Conservation (phyloP, 1,140 invertebrate species). For the Conus ventricosus region DNA sequence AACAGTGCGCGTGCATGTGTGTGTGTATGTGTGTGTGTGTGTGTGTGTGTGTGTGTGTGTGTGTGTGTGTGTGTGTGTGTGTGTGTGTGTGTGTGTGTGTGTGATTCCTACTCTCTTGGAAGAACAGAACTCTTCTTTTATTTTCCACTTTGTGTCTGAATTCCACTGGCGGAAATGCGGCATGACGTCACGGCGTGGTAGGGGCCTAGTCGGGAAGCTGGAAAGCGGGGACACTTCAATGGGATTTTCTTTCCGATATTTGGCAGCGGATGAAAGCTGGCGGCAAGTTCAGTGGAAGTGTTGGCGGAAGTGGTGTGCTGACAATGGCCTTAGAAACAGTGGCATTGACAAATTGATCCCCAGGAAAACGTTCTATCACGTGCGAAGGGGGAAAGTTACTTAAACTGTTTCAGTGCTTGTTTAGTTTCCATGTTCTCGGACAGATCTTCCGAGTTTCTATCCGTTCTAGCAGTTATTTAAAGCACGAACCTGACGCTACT, state of each 20-base stretch:
- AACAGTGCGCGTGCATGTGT: neutral
- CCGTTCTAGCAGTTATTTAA: no score
- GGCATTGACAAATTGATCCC: slow-evolving; percentile 27
- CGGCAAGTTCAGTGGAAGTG: neutral
- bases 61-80: neutral
- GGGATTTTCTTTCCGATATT: slow-evolving; percentile 4
- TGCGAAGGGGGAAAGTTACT: neutral
- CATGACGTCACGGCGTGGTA: neutral
- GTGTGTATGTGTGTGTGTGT: neutral
- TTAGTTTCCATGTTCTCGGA: neutral
- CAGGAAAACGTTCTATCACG: slow-evolving; percentile 3
- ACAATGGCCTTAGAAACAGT: neutral
- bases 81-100: neutral
- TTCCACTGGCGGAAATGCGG: neutral
- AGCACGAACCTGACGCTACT: no score
- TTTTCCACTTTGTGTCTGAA: neutral
- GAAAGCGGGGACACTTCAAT: neutral
- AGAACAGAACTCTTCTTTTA: neutral
- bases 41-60: neutral
- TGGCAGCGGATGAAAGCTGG: neutral
- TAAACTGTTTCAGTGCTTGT: neutral
- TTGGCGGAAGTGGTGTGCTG: slow-evolving; percentile 6
- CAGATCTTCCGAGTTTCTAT: no score
- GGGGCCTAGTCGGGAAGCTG: neutral
- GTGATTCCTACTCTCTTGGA: neutral